phyloP scores from a whole-genome alignment of 2,888 invertebrate species.

The Chrysodeixis includens region DNA sequence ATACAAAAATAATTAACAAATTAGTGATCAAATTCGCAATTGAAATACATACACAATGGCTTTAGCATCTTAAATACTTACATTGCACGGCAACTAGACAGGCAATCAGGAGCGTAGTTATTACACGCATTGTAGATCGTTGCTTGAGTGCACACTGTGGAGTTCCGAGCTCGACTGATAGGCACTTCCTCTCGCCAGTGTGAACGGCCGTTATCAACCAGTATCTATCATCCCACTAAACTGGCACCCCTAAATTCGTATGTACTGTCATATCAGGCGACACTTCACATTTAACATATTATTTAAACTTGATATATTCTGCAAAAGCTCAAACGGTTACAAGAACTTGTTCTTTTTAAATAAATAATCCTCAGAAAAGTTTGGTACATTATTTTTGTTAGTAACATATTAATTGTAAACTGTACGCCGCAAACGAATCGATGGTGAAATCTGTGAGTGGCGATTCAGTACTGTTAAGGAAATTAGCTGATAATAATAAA shows the following conservation, averaged over 20 bases:
- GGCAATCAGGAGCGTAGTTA: slow-evolving; percentile 53
- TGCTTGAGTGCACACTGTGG: slow-evolving; percentile 53
- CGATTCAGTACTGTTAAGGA: neutral
- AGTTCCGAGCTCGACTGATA: slow-evolving; percentile 63
- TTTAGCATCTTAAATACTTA: slow-evolving; percentile 62
- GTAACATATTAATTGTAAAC: too few relatives aligned
- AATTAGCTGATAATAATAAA: neutral
- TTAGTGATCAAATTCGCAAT: slow-evolving; percentile 40
- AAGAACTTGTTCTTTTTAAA: too few relatives aligned
- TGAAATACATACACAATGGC: slow-evolving; percentile 24
- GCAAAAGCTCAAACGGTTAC: too few relatives aligned
- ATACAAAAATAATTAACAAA: slow-evolving; percentile 7
- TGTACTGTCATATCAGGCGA: slow-evolving; percentile 47
- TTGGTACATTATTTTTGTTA: too few relatives aligned
- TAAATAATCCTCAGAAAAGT: too few relatives aligned
- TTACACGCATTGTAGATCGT: slow-evolving; percentile 55
- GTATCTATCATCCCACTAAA: slow-evolving; percentile 66
- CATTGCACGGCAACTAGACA: slow-evolving; percentile 63
- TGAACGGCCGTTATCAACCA: slow-evolving; percentile 80
- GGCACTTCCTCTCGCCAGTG: slow-evolving; percentile 72
- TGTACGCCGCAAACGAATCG: too few relatives aligned
- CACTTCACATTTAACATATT: slow-evolving; percentile 12
- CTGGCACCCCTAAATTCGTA: slow-evolving; percentile 66
- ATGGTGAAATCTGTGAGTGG: neutral
- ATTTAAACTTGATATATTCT: neutral